These are phyloP conservation scores for Eupleurogrammus muticus DNA, from an alignment of 2,797 vertebrate species.

Conservation along the genomic window DNA sequence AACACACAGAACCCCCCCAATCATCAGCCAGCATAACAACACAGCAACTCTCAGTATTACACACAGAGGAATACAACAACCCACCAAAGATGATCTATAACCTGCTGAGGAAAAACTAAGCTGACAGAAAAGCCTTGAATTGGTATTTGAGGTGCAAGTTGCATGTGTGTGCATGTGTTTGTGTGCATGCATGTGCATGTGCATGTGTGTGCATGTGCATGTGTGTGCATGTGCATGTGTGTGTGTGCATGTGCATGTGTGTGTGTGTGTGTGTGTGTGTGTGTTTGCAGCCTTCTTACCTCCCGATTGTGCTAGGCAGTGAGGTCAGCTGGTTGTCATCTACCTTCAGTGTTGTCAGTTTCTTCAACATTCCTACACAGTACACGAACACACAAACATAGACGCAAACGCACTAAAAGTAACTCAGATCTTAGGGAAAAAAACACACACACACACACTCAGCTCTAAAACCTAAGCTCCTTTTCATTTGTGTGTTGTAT, in stretches of 20 bases:
- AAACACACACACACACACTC: background rate
- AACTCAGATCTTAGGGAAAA: background rate
- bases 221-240: slow-evolving; percentile 8
- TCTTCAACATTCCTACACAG: slow-evolving; percentile 93
- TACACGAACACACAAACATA: slow-evolving; percentile 23
- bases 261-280: slow-evolving; percentile 10
- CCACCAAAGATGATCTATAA: slow-evolving; percentile 44
- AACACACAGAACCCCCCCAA: slow-evolving; percentile 87
- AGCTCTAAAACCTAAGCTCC: background rate
- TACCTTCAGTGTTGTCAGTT: slow-evolving; percentile 96
- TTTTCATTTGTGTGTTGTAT: too few relatives aligned
- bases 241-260: background rate
- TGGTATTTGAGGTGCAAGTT: background rate
- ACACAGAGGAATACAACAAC: slow-evolving; percentile 61
- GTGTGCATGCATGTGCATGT: background rate
- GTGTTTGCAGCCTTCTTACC: slow-evolving; percentile 84
- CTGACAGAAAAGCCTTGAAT: slow-evolving; percentile 19
- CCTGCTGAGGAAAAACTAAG: slow-evolving; percentile 35
- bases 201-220: slow-evolving; percentile 4
- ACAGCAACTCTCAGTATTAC: slow-evolving; percentile 59
- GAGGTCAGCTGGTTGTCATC: slow-evolving; percentile 99
- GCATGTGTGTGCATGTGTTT: slow-evolving; percentile 13
- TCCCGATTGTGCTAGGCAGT: slow-evolving; percentile 96
- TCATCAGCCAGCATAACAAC: slow-evolving; percentile 75
- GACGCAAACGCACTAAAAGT: background rate